These are phyloP conservation scores for Papilio elwesi DNA, from an alignment of 2,888 invertebrate genomes.

Conservation along the genomic window DNA sequence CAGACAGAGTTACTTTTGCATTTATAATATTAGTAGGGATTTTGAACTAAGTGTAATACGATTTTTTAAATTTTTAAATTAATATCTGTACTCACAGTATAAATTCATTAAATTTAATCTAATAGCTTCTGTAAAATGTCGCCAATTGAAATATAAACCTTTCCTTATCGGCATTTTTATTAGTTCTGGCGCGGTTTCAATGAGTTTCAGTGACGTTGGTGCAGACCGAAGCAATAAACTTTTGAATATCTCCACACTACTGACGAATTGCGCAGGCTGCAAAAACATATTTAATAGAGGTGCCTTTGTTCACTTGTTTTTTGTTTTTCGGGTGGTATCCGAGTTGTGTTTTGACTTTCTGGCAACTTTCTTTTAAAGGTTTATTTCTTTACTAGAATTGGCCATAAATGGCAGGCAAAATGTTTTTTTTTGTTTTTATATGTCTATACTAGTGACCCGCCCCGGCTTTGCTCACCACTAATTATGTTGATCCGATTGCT, in stretches of 20 bases:
- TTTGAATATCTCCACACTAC: neutral
- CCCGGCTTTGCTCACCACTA: too few relatives aligned
- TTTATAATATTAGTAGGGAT: too few relatives aligned
- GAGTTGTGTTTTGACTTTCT: neutral
- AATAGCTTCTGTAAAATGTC: neutral
- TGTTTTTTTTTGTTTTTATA: too few relatives aligned
- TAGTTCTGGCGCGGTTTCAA: constrained; percentile 9
- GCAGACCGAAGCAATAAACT: constrained; percentile 17
- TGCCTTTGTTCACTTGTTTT: neutral
- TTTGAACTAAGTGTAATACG: too few relatives aligned
- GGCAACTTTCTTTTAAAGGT: too few relatives aligned
- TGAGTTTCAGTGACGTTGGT: neutral
- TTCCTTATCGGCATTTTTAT: constrained; percentile 5
- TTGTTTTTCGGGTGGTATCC: neutral
- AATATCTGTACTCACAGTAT: too few relatives aligned
- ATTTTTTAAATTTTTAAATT: too few relatives aligned
- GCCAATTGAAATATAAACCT: neutral
- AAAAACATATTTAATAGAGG: neutral
- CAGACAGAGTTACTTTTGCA: too few relatives aligned
- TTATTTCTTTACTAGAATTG: too few relatives aligned
- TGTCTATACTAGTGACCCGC: too few relatives aligned
- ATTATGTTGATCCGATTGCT: too few relatives aligned
- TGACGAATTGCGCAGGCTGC: constrained; percentile 1
- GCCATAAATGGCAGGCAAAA: too few relatives aligned
- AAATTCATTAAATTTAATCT: neutral